Base-by-base conservation (phyloP, 2,888 invertebrate genomes). In the Drosophila robusta region DNA sequence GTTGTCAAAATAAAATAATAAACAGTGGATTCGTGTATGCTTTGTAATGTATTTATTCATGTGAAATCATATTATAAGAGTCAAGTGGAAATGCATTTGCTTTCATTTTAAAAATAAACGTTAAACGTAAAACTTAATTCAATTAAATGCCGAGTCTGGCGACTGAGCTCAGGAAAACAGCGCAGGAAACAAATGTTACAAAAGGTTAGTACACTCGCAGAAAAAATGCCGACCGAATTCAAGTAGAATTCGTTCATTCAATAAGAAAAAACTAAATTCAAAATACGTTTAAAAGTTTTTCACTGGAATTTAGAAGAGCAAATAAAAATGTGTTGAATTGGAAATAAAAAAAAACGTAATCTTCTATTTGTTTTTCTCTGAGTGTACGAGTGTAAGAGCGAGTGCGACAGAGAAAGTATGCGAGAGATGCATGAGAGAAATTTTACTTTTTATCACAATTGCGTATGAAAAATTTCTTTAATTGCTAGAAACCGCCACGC, bases 401-500 rank as follows among this genome's bases (percentile, higher is more conserved):
- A 52, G 46, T 42, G 46, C 56, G 46, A 50, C 26, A 61, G 24
- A 5, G 24, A 24, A n/a, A n/a, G n/a, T 1, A 29, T 7, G 26
- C 6, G 36, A 62, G 24, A 36, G 32, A 11, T 49, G 54, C 41
- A 64, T 38, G 38, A 70, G 63, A 77, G 82, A 51, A 62, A 67
- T 75, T 83, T 88, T 80, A 84, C 78, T 90, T 90, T 90, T 90
- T 90, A 90, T 90, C 90, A 90, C 90, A 90, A 90, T 90, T 91
- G 84, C 90, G 90, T 87, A 90, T 89, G 89, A 90, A 90, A 87
- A 91, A 89, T 84, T 90, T 90, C 89, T 90, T 90, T 91, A 91
- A 90, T 80, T 90, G 91, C 90, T 91, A 91, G 87, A 91, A 90
- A 72, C 90, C 81, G 60, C 91, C 78, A 69, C 90, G 90, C 34